A percentile compares a stretch with the other conserved stretches of the same genome.
Conservation (phyloP, 2,888 invertebrate species). For the Brachynemurus nebulosus region DNA sequence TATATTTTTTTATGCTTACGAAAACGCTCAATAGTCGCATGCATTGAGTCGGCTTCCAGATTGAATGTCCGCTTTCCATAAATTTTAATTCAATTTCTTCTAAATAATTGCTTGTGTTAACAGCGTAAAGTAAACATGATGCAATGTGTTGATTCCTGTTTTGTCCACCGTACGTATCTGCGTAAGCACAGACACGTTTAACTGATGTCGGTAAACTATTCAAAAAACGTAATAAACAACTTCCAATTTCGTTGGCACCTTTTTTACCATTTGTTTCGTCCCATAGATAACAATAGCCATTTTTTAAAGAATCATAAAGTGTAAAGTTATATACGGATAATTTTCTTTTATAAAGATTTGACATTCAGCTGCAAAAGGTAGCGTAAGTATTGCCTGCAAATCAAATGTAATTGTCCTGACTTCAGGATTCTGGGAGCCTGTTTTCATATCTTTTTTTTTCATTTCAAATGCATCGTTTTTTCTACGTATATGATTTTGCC, state of each 20-base stretch:
- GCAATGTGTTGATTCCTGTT: no score
- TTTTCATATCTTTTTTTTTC: slow-evolving; percentile 11
- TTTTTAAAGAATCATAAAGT: slow-evolving; percentile 14
- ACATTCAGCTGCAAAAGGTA: slow-evolving; percentile 2
- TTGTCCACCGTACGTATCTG: no score
- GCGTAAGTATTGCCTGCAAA: slow-evolving; percentile 12
- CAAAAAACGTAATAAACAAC: slow-evolving; percentile 12
- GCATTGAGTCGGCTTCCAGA: no score
- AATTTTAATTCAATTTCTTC: no score
- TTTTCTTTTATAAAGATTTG: slow-evolving; percentile 10
- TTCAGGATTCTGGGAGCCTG: slow-evolving; percentile 6
- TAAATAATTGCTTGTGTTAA: no score
- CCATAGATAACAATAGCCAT: slow-evolving; percentile 16
- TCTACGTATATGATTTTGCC: slow-evolving; percentile 1
- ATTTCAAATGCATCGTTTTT: slow-evolving; percentile 13
- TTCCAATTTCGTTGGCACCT: slow-evolving; percentile 17
- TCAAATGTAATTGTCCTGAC: slow-evolving; percentile 13
- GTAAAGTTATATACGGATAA: slow-evolving; percentile 17
- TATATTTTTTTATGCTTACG: no score
- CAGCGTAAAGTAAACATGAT: no score
- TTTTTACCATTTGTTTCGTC: slow-evolving; percentile 14
- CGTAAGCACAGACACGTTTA: slow-evolving; percentile 13
- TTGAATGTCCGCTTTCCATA: no score
- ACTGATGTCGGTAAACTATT: slow-evolving; percentile 8
- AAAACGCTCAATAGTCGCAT: no score